Base-by-base conservation (phyloP, 2,888 invertebrate species). In the Epistrophella euchroma region DNA sequence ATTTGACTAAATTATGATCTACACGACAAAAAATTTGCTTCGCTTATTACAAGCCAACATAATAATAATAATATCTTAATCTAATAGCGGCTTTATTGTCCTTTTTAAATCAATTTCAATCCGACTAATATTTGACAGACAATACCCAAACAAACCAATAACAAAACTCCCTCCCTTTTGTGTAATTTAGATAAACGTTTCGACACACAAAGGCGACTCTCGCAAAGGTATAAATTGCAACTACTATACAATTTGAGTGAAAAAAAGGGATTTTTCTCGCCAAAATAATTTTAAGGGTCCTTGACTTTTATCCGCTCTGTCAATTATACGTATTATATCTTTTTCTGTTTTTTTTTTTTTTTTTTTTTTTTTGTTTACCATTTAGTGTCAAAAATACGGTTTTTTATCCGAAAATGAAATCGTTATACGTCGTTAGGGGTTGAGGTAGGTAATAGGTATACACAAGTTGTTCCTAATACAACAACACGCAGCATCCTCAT, bases 131-230 rank as follows among this genome's bases (percentile, higher is more conserved):
- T 91, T 78, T 91, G 90, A 91, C 90, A 90, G 89, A 90, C 90
- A 90, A 91, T 90, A 90, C 90, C 91, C 90, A 90, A 90, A 91
- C 91, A 90, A 90, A 90, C 91, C 91, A 91, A 90, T 90, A 90
- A 90, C 90, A 90, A 89, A 88, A 86, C 81, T 85, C 88, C 83
- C 89, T 88, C 88, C 88, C 81, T 75, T 82, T 50, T 66, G 13
- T 60, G 28, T 45, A 47, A 35, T 32, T 52, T 60, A 72, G 74
- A 73, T 83, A 84, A 87, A 79, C 84, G 84, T 68, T 83, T 55
- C 62, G 28, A 43, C 25, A 79, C 75, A 86, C 77, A 86, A 78
- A 64, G 68, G 64, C n/a, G n/a, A 43, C 75, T 71, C 52, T 68
- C 45, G 55, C 55, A 56, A 22, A 60, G 72, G 64, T 52, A 75